Base-by-base conservation (phyloP, 2,888 invertebrate species). In the Buathra laborator region DNA sequence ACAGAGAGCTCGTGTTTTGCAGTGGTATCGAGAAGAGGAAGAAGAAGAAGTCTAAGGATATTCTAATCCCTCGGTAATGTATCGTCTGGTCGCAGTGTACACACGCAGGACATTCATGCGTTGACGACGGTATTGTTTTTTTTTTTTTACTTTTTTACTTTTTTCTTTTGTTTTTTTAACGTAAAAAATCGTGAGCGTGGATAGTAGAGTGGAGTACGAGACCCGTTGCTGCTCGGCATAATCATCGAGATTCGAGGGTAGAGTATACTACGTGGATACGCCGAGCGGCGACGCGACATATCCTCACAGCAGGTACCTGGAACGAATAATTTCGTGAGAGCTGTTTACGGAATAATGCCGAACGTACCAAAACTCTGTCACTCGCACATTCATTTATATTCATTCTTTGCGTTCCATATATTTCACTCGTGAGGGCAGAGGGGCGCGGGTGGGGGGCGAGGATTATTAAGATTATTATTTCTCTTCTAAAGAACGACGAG, bases 271-370 rank as follows among this genome's bases (percentile, higher is more conserved):
- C 6, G 90, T 88, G 89, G 89, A 86, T 90, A 92, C 86, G 89
- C 88, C 90, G 90, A 86, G 77, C 78, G 88, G 87, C 87, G 88
- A 90, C 86, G 87, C 89, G 88, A 91, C 83, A 87, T 89, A 90
- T 93, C 94, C 91, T 94, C 93, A 93, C 90, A 93, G 92, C 91
- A 93, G 93, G 92, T 92, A 94, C 94, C 94, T 94, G 94, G 82
- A 94, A 94, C 87, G 87, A 92, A 92, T 87, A 91, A 89, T 89
- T 88, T 90, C 84, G 88, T 92, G 87, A 84, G 72, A 84, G 72
- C 81, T 66, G 43, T 79, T 79, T 80, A 51, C 68, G 66, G 59
- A 24, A n/a, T 37, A 37, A 67, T 77, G 44, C 81, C 75, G 72
- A 32, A 46, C 48, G 74, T 46, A 9, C 19, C 10, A 32, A 62